Conservation (phyloP, 2,888 invertebrate genomes). For the Geophilus truncorum region DNA sequence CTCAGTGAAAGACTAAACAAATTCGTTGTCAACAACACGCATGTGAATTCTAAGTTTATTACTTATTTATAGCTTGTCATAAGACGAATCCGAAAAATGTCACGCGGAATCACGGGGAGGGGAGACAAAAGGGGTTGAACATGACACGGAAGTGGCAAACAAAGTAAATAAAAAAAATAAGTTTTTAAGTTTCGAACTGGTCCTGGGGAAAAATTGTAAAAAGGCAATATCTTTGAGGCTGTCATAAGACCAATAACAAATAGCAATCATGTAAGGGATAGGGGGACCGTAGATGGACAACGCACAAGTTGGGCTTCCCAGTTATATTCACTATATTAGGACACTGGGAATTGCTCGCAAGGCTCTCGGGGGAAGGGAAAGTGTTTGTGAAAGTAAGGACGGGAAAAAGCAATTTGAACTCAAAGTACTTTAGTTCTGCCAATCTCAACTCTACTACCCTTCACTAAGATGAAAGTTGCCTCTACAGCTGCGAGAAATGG, state of each 20-base stretch:
- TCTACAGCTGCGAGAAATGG: not conserved
- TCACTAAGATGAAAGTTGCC: not conserved
- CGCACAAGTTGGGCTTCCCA: not conserved
- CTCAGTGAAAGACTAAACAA: no score
- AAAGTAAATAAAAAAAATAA: not conserved
- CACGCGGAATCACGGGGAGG: not conserved
- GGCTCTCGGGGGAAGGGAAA: not conserved
- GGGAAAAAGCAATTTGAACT: not conserved
- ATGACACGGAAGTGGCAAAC: not conserved
- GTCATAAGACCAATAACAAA: not conserved
- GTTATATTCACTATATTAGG: not conserved
- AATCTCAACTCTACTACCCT: not conserved
- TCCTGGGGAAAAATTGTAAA: not conserved
- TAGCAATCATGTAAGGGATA: not conserved
- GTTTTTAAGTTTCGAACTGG: not conserved
- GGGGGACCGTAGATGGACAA: not conserved
- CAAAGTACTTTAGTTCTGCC: not conserved
- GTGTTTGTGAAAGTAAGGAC: not conserved
- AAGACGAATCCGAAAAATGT: not conserved
- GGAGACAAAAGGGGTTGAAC: not conserved
- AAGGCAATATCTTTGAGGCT: not conserved
- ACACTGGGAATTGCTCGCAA: not conserved
- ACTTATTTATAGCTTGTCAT: not conserved
- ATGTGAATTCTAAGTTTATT: not conserved
- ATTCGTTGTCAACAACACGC: no score